Conservation (phyloP, 2,888 invertebrate genomes). For the Hydropsyche betteni region DNA sequence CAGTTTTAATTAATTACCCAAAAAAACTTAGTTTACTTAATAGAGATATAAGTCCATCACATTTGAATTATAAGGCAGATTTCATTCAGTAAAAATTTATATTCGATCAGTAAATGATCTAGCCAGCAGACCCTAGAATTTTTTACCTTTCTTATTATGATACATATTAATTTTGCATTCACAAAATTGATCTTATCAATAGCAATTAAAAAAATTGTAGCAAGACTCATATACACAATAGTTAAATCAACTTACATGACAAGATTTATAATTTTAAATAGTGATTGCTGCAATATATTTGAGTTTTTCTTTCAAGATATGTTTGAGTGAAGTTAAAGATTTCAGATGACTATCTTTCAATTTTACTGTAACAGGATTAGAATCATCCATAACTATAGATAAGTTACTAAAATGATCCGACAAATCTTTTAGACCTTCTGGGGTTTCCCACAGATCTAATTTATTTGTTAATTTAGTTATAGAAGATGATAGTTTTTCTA, state of each 20-base stretch:
- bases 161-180: too few species aligned
- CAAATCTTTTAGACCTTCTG: conserved; percentile 28
- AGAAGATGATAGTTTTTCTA: conserved; percentile 14
- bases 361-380: conserved; percentile 28
- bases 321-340: conserved; percentile 19
- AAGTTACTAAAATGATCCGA: conserved; percentile 38
- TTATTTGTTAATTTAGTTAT: conserved; percentile 2
- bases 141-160: too few species aligned
- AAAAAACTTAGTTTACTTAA: too few species aligned
- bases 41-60: conserved; percentile 7
- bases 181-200: not conserved
- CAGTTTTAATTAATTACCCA: too few species aligned
- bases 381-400: conserved; percentile 32
- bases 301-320: conserved; percentile 31
- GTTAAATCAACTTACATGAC: not conserved
- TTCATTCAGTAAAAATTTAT: conserved; percentile 2
- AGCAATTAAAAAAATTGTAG: not conserved
- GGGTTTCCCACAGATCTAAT: conserved; percentile 29
- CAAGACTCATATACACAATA: not conserved
- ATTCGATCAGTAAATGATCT: conserved; percentile 9
- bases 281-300: conserved; percentile 31
- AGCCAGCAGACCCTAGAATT: conserved; percentile 5
- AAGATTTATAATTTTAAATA: conserved; percentile 9
- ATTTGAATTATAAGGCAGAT: conserved; percentile 13
- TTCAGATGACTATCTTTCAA: conserved; percentile 36